Evolutionary conservation across 2,888 invertebrate genomes (phyloP), one percentile per base, ranked within the genome.

Genomic region (Silvanus unidentatus): DNA sequence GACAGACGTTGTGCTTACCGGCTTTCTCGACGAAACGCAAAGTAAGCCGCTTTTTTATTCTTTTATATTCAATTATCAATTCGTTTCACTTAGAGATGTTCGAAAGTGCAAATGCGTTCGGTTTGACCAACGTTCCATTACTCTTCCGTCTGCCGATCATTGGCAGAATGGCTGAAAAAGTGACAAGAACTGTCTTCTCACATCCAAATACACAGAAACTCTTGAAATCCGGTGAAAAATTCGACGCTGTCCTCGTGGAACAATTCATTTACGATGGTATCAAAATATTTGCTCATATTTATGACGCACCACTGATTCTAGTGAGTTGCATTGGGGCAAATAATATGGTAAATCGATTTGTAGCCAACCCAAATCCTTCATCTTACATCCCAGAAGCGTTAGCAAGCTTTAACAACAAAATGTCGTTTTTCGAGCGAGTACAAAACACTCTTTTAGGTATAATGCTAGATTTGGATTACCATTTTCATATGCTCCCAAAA

Each of bases 381-480:
- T 72, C 78, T 1, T 75, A 73, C 58, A 70, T 75, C 32, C 75
- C 78, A 0, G 73, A 76, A 41, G 66, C 70, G 10, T 71, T 72
- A 45, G 52, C 72, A 40, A 63, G 68, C 2, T 73, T 63, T 42
- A 55, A 67, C 30, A 69, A 75, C 15, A 62, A 62, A 30, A 76
- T 77, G 66, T 75, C 66, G 30, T 79, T 84, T 50, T 63, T 66
- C 56, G 73, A 77, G 54, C 64, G 84, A 52, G 30, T 80, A 1
- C 62, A 70, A 11, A 84, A 82, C 57, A 65, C 75, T 0, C 69
- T 71, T 1, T 40, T 55, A 10, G 43, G 50, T 36, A 14, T 52
- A 4, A 39, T 51, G 16, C 40, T 22, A 5, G 8, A 3, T 5
- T 5, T 22, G 4, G 22, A 5, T 3, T 3, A 3, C 3, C 3